Conservation (phyloP, 2,113 vertebrate species). For the Podilymbus podiceps region DNA sequence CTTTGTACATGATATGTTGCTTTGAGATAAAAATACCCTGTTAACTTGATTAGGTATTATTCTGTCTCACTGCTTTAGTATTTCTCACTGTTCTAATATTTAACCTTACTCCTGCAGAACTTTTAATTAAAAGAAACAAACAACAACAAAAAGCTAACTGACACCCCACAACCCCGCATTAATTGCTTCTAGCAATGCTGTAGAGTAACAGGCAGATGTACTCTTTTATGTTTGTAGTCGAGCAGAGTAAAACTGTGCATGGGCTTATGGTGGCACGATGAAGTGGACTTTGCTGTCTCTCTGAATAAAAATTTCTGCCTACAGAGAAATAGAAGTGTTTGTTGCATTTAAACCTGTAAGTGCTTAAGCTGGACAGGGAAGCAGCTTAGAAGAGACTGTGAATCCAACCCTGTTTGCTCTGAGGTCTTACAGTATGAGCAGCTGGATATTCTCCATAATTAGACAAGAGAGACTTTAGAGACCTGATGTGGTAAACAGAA, state of each 20-base stretch:
- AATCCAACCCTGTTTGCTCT: background rate
- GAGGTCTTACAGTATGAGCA: conserved; percentile 1
- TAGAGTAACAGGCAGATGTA: background rate
- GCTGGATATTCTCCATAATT: background rate
- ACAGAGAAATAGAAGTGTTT: background rate
- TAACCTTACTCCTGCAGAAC: background rate
- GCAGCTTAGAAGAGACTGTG: background rate
- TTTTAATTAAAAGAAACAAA: background rate
- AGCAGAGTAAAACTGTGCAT: background rate
- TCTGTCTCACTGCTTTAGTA: background rate
- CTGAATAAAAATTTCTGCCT: background rate
- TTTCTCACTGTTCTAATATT: background rate
- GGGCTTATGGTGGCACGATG: background rate
- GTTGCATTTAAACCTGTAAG: background rate
- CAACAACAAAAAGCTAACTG: background rate
- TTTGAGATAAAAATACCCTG: background rate
- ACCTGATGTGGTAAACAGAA: background rate
- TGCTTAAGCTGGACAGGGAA: background rate
- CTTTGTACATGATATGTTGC: background rate
- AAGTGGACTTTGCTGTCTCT: background rate
- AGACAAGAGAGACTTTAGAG: background rate
- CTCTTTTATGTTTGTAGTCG: background rate
- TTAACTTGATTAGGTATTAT: background rate
- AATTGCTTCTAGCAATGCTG: background rate
- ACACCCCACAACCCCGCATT: background rate